Conservation (phyloP, 2,888 invertebrate species). For the Dryocosmus kuriphilus region DNA sequence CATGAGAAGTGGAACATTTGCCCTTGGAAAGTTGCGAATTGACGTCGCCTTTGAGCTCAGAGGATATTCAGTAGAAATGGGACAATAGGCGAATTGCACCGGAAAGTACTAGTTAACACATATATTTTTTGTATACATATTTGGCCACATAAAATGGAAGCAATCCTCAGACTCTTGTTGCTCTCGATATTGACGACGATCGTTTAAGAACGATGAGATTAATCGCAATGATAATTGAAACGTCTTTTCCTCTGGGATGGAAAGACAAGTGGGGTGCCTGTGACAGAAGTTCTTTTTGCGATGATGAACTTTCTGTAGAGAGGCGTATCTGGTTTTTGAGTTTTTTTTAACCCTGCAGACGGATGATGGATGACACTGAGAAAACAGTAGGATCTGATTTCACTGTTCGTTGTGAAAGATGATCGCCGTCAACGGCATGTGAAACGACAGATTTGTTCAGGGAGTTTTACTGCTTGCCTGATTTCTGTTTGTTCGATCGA, state of each 20-base stretch:
- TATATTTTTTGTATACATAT: slow-evolving; percentile 17
- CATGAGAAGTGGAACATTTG: neutral
- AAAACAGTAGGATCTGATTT: slow-evolving; percentile 44
- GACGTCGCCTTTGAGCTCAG: slow-evolving; percentile 28
- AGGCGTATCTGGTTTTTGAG: slow-evolving; percentile 39
- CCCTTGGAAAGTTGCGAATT: neutral
- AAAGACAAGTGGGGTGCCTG: slow-evolving; percentile 27
- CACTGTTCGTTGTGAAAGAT: slow-evolving; percentile 37
- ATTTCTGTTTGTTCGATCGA: slow-evolving; percentile 73
- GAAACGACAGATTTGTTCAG: slow-evolving; percentile 27
- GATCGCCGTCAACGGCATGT: slow-evolving; percentile 23
- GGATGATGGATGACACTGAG: slow-evolving; percentile 51
- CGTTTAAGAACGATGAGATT: slow-evolving; percentile 36
- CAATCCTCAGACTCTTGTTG: slow-evolving; percentile 35
- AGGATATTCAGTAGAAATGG: slow-evolving; percentile 28
- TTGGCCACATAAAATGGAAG: slow-evolving; percentile 40
- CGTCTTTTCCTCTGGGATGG: slow-evolving; percentile 26
- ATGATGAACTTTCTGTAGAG: slow-evolving; percentile 35
- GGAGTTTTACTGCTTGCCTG: slow-evolving; percentile 71
- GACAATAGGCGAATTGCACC: slow-evolving; percentile 9
- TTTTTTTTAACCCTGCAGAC: slow-evolving; percentile 44
- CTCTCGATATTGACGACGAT: slow-evolving; percentile 22
- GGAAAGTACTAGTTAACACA: slow-evolving; percentile 13
- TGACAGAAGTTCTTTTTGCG: slow-evolving; percentile 35
- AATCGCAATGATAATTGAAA: slow-evolving; percentile 33